Percentiles rank a stretch among this genome's conserved stretches.
These are phyloP conservation scores for Leptogaster cylindrica DNA, from an alignment of 2,888 invertebrate species.

Conservation along the genomic window DNA sequence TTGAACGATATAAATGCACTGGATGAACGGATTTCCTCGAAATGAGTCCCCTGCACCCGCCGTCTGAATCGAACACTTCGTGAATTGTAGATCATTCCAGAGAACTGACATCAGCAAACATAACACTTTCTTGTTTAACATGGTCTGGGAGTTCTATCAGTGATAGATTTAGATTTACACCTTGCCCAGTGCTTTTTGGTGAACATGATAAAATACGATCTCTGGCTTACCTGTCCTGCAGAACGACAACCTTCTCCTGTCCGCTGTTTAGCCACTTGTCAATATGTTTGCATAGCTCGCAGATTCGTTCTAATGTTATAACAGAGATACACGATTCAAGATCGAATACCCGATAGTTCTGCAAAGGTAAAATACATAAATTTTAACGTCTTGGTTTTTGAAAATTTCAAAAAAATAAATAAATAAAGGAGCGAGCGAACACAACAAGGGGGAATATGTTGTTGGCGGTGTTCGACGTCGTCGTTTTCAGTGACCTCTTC, in stretches of 20 bases:
- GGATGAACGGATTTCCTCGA: constrained; percentile 4
- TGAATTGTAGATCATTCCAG: background rate
- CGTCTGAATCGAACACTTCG: background rate
- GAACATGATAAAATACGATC: constrained; percentile 5
- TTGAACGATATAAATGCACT: constrained; percentile 5
- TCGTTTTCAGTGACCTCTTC: background rate
- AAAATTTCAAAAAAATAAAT: constrained; percentile 1
- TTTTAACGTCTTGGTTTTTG: background rate
- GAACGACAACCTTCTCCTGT: constrained; percentile 83
- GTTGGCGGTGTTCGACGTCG: background rate
- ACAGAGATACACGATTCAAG: constrained; percentile 53
- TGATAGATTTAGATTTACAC: constrained; percentile 17
- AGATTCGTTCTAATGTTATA: constrained; percentile 81
- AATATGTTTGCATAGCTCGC: constrained; percentile 90
- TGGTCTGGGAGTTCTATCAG: background rate
- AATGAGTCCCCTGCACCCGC: background rate
- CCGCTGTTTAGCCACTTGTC: constrained; percentile 89
- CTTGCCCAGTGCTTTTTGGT: background rate
- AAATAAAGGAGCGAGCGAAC: too few relatives aligned
- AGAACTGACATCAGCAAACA: background rate
- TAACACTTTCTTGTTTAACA: constrained; percentile 7
- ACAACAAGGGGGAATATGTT: background rate
- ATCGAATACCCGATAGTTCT: constrained; percentile 53
- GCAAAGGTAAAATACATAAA: constrained; percentile 38
- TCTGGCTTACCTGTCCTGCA: constrained; percentile 78